These are phyloP conservation scores for Dorcus hopei DNA, from an alignment of 2,888 invertebrate species.

Conservation along the genomic window DNA sequence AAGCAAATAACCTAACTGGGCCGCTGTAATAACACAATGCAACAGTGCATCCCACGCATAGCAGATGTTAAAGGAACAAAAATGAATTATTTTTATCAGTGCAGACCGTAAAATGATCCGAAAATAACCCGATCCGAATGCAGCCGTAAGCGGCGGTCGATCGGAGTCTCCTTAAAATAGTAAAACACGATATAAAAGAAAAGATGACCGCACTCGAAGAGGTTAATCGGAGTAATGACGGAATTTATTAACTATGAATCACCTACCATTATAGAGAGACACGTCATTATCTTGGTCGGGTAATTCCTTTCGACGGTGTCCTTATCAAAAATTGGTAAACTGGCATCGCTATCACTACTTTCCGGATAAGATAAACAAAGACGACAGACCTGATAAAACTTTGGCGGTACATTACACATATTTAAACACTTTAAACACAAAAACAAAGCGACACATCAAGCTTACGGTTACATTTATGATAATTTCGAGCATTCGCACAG, in stretches of 20 bases:
- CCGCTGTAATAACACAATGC: slow-evolving; percentile 42
- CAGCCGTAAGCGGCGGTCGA: slow-evolving; percentile 30
- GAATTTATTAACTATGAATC: slow-evolving; percentile 37
- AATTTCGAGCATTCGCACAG: slow-evolving; percentile 40
- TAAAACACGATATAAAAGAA: slow-evolving; percentile 11
- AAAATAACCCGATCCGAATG: slow-evolving; percentile 33
- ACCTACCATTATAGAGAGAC: slow-evolving; percentile 77
- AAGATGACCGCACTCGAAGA: slow-evolving; percentile 18
- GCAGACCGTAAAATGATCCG: slow-evolving; percentile 33
- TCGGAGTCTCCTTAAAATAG: slow-evolving; percentile 7
- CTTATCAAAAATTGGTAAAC: slow-evolving; percentile 62
- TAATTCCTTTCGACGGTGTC: slow-evolving; percentile 46
- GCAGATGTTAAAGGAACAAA: slow-evolving; percentile 38
- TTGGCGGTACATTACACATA: slow-evolving; percentile 85
- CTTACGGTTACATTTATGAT: slow-evolving; percentile 41
- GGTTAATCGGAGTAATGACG: slow-evolving; percentile 29
- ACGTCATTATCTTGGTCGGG: slow-evolving; percentile 67
- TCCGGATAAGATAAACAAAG: slow-evolving; percentile 75
- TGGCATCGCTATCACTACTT: slow-evolving; percentile 68
- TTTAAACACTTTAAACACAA: slow-evolving; percentile 54
- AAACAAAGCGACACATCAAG: slow-evolving; percentile 43
- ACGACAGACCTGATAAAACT: slow-evolving; percentile 91
- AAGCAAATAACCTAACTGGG: slow-evolving; percentile 31
- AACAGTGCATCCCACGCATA: slow-evolving; percentile 36
- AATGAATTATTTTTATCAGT: slow-evolving; percentile 43